These are phyloP conservation scores for Mythimna ferrago DNA, from an alignment of 2,888 invertebrate genomes.

Conservation along the genomic window DNA sequence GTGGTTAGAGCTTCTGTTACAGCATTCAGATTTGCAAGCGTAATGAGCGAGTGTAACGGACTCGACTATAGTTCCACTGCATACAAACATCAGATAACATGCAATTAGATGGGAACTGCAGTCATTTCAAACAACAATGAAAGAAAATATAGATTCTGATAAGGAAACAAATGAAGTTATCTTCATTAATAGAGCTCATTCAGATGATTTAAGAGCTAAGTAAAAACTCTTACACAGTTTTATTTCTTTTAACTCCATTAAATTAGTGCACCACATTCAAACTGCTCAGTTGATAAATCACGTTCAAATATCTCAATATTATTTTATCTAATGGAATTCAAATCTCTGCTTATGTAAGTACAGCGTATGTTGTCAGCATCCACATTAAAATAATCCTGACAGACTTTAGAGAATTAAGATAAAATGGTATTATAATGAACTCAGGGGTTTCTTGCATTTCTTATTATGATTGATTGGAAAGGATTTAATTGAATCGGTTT, in stretches of 20 bases:
- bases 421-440: conserved; percentile 60
- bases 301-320: conserved; percentile 39
- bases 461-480: conserved; percentile 51
- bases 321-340: conserved; percentile 65
- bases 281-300: conserved; percentile 38
- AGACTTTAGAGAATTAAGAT: conserved; percentile 74
- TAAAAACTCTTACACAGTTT: neutral
- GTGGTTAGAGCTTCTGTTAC: conserved; percentile 36
- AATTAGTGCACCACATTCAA: conserved; percentile 30
- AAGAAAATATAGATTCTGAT: conserved; percentile 40
- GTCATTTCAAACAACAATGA: conserved; percentile 41
- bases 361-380: conserved; percentile 49
- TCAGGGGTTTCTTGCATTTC: conserved; percentile 40
- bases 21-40: conserved; percentile 31
- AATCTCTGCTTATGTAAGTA: conserved; percentile 61
- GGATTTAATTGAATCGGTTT: conserved; percentile 23
- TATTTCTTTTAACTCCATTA: conserved; percentile 4
- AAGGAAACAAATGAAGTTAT: conserved; percentile 36
- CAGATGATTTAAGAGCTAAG: conserved; percentile 4
- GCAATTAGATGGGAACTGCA: conserved; percentile 55
- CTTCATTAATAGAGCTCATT: conserved; percentile 21
- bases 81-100: conserved; percentile 54
- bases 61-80: conserved; percentile 27
- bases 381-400: conserved; percentile 73
- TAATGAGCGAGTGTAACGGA: conserved; percentile 31